Conservation (phyloP, 1,140 invertebrate genomes). For the Scylla paramamosain region DNA sequence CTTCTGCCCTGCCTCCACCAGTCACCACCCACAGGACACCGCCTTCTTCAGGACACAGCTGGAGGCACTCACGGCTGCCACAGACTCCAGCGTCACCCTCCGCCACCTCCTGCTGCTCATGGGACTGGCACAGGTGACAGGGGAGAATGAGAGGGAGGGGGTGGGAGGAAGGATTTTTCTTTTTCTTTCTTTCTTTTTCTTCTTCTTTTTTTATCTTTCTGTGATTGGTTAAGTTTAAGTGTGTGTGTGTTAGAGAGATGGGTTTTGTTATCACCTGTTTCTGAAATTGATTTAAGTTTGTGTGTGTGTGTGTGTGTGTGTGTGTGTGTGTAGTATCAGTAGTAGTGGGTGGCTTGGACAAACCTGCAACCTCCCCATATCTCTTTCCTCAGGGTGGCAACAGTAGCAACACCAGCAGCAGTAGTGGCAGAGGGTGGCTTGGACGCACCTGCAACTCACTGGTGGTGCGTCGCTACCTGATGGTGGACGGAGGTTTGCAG, state of each 20-base stretch:
- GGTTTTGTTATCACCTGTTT: not conserved
- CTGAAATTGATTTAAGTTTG: too few species aligned
- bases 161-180: not conserved
- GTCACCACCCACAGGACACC: slow-evolving; percentile 51
- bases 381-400: not conserved
- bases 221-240: too few species aligned
- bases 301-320: too few species aligned
- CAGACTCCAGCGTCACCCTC: slow-evolving; percentile 34
- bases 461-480: slow-evolving; percentile 63
- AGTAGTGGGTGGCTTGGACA: too few species aligned
- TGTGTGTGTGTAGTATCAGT: too few species aligned
- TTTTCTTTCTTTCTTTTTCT: not conserved
- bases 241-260: too few species aligned
- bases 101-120: slow-evolving; percentile 44
- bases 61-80: slow-evolving; percentile 17
- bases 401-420: not conserved
- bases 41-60: slow-evolving; percentile 62
- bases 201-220: not conserved
- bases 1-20: slow-evolving; percentile 39
- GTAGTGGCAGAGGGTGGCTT: slow-evolving; percentile 37
- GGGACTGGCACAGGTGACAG: slow-evolving; percentile 53
- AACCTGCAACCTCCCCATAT: too few species aligned
- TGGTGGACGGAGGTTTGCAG: not conserved
- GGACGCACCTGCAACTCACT: slow-evolving; percentile 45
- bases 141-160: not conserved